phyloP scores from a whole-genome alignment of 1,140 invertebrate species.

The Zeugodacus cucurbitae region DNA sequence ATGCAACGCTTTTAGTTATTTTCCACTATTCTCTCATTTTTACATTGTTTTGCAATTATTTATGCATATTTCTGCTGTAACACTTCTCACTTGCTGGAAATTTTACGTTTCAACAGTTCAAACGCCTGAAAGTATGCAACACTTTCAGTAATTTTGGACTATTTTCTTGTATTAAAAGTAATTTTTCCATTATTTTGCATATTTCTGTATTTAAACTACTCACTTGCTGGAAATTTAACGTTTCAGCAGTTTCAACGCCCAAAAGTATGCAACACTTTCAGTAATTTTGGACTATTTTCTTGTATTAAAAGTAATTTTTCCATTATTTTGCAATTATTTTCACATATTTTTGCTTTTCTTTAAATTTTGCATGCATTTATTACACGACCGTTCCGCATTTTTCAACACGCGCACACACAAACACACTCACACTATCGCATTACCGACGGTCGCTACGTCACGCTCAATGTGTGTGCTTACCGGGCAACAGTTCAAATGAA shows the following conservation, averaged over 20 bases:
- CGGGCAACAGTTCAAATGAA: slow-evolving; percentile 36
- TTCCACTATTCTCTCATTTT: neutral
- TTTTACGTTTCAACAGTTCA: too few species aligned
- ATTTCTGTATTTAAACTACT: neutral
- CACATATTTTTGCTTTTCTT: neutral
- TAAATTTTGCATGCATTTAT: neutral
- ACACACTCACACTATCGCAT: neutral
- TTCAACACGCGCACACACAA: neutral
- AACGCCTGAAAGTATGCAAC: neutral
- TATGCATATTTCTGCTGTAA: neutral
- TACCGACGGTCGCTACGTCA: neutral
- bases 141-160: neutral
- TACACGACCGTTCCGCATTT: neutral
- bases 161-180: neutral
- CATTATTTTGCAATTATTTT: neutral
- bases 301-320: neutral
- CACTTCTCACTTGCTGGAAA: neutral
- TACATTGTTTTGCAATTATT: neutral
- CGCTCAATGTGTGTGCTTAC: slow-evolving; percentile 1
- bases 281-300: neutral
- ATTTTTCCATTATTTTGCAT: neutral
- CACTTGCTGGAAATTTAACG: neutral
- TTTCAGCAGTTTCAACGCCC: neutral
- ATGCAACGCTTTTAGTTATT: neutral
- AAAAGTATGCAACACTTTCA: neutral